Evolutionary conservation across 2,797 vertebrate genomes (phyloP).

Genomic region (Anas acuta): DNA sequence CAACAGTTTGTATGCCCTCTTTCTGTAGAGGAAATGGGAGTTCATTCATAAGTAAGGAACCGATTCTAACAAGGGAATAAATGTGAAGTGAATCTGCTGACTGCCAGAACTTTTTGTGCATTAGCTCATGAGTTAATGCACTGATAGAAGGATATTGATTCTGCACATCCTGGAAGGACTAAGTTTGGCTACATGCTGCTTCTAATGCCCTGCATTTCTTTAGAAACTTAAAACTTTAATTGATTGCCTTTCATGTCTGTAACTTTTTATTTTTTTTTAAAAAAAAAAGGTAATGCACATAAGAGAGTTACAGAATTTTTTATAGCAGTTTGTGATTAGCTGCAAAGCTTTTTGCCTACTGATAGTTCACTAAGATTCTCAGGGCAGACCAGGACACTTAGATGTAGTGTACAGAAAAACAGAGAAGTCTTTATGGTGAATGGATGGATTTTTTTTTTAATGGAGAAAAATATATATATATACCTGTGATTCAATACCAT

Average conservation of each 20-base stretch:
- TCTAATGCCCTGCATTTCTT: slow-evolving; percentile 49
- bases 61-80: neutral
- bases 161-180: slow-evolving; percentile 29
- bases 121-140: slow-evolving; percentile 39
- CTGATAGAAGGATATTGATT: slow-evolving; percentile 34
- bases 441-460: neutral
- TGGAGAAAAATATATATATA: neutral
- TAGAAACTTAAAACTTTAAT: slow-evolving; percentile 46
- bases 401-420: neutral
- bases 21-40: neutral
- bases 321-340: neutral
- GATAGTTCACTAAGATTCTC: neutral
- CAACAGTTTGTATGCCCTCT: neutral
- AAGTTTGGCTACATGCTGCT: slow-evolving; percentile 5
- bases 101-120: slow-evolving; percentile 28
- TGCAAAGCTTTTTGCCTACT: neutral
- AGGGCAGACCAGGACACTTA: neutral
- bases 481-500: neutral
- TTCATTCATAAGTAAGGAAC: slow-evolving; percentile 4
- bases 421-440: neutral
- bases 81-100: neutral
- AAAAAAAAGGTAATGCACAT: neutral
- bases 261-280: neutral
- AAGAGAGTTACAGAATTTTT: neutral
- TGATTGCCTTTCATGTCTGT: slow-evolving; percentile 33